Base-by-base conservation (phyloP, 2,888 invertebrate genomes). In the Agrotis clavis region DNA sequence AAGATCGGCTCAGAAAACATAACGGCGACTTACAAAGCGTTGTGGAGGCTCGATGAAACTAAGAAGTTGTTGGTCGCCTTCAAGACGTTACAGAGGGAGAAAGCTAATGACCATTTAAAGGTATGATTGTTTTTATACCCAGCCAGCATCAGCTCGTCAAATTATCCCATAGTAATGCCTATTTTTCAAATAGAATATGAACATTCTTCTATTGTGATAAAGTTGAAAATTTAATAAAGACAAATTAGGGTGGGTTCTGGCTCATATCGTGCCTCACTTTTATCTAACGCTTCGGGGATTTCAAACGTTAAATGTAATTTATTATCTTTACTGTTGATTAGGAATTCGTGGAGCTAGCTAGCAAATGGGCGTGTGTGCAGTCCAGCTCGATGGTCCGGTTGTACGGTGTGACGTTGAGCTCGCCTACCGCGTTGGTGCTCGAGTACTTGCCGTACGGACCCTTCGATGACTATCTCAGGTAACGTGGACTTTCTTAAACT, bases 391-490 rank as follows among this genome's bases (percentile, higher is more conserved):
- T 99, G 87, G 97, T 98, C 0, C 97, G 98, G 78, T 91, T 98
- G 68, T 98, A 98, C 88, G 99, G 98, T 0, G 96, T 98, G 50
- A 98, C 98, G 1, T 94, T 98, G 53, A 97, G 97, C 74, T 97
- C 97, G 74, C 98, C 98, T 5, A 97, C 98, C 45, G 98, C 98
- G 0, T 97, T 99, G 95, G 97, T 99, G 25, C 96, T 98, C 85
- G 99, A 99, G 92, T 97, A 98, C 90, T 96, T 98, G 59, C 97
- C 97, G 11, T 96, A 97, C 51, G 99, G 99, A 59, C 97, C 98
- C 0, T 96, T 99, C 18, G 98, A 99, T 89, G 96, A 95, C 61
- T 98, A 98, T 91, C 95, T 98, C 65, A 95, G 96, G 90, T 94
- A 92, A 85, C 66, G 45, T 19, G 13, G 14, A 13, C 50, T 18